phyloP scores from a whole-genome alignment of 1,140 invertebrate genomes.

The Pseudachorutes palmiensis region DNA sequence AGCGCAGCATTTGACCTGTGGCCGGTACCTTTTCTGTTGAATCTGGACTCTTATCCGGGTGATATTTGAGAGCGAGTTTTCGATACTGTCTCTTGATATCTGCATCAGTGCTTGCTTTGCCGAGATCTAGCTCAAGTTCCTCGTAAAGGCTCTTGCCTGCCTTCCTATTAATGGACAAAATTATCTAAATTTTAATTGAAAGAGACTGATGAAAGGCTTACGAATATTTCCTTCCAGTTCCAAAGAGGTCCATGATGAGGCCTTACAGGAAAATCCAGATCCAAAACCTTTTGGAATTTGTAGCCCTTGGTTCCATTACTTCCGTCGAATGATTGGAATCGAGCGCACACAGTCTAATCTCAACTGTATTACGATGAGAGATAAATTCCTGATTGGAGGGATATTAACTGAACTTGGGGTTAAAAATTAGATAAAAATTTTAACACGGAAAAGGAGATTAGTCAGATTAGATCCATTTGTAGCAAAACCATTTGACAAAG shows the following conservation, averaged over 20 bases:
- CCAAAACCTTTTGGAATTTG: no score
- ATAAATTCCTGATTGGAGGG: no score
- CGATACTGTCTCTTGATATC: slow-evolving; percentile 42
- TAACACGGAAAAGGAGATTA: no score
- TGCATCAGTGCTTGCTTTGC: slow-evolving; percentile 38
- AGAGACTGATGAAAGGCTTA: background rate
- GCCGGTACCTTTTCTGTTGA: slow-evolving; percentile 40
- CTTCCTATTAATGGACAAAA: slow-evolving; percentile 9
- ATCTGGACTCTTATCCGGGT: slow-evolving; percentile 43
- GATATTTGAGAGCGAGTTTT: slow-evolving; percentile 41
- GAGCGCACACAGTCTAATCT: no score
- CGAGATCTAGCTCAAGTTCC: slow-evolving; percentile 26
- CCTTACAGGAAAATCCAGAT: no score
- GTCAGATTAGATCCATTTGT: no score
- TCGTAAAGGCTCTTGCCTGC: slow-evolving; percentile 24
- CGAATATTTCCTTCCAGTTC: background rate
- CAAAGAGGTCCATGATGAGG: background rate
- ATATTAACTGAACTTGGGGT: no score
- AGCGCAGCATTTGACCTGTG: background rate
- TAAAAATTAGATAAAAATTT: no score
- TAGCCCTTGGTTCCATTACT: no score
- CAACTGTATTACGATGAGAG: no score
- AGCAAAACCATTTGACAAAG: background rate
- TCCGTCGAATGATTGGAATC: no score
- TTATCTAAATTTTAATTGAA: background rate